These are phyloP conservation scores for Drosophila elegans DNA, from an alignment of 1,140 invertebrate species.

Conservation along the genomic window DNA sequence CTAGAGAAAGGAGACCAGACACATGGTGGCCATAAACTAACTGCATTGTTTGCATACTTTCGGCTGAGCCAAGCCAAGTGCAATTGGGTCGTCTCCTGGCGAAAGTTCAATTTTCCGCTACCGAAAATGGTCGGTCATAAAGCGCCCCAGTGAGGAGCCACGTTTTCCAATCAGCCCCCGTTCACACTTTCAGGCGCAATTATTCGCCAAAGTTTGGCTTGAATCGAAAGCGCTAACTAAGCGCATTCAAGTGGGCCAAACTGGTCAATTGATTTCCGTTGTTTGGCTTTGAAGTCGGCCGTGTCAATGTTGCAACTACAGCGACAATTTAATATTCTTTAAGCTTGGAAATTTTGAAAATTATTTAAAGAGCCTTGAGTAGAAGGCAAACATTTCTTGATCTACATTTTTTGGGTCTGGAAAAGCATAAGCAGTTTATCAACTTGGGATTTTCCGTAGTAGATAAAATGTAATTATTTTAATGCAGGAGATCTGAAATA, in stretches of 20 bases:
- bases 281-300: constrained; percentile 33
- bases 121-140: constrained; percentile 26
- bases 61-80: constrained; percentile 6
- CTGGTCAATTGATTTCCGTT: constrained; percentile 54
- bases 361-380: constrained; percentile 25
- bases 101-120: constrained; percentile 40
- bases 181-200: constrained; percentile 36
- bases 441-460: too few species aligned
- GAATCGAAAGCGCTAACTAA: constrained; percentile 61
- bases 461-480: too few species aligned
- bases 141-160: constrained; percentile 7
- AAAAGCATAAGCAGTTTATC: too few species aligned
- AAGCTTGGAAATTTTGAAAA: constrained; percentile 38
- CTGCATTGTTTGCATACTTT: constrained; percentile 56
- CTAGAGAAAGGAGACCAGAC: background rate
- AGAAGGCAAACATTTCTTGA: background rate
- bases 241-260: constrained; percentile 48
- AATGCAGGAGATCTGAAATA: too few species aligned
- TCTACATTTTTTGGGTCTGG: background rate
- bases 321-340: constrained; percentile 9
- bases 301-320: constrained; percentile 15
- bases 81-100: constrained; percentile 11
- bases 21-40: constrained; percentile 25
- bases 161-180: constrained; percentile 21
- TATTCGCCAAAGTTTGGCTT: constrained; percentile 33